Evolutionary conservation across 1,140 invertebrate species (phyloP), one percentile per base, ranked within the genome.

Genomic region (Cotesia glomerata): DNA sequence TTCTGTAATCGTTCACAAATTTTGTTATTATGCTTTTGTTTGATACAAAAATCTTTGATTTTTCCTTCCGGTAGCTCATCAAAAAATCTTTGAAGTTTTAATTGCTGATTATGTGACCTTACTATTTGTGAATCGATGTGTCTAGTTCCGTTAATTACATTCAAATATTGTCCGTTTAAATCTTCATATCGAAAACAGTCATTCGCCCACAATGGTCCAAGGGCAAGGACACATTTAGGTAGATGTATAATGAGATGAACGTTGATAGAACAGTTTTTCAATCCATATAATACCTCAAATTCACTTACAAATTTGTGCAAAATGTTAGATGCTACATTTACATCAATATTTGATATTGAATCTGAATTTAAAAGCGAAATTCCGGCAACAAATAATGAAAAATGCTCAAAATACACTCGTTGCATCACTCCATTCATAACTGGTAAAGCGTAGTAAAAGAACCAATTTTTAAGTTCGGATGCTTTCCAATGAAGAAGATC

Each of bases 211-310:
- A 79, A 64, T 8, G 74, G 75, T 66, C 76, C 73, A 58, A 75
- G 68, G 11, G 26, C 67, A 16, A 36, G 13, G 3, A 78, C 77
- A 56, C 66, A 72, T 67, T 76, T 45, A 9, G 72, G 14, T 36
- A 77, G 72, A 72, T 76, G 76, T 14, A 76, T 56, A n/a, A 79
- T 16, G 67, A 72, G 71, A 62, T 79, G 76, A 9, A 79, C 67
- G 67, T 79, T 79, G n/a, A 79, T 76, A 0, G 72, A 72, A 54
- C 72, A 76, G 70, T 72, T 76, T 69, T 65, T n/a, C 8, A 75
- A 14, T 32, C 74, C 74, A 71, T 79, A 79, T n/a, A 67, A 7
- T n/a, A 26, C 36, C 73, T 74, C 70, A 52, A 76, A 77, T 58
- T 75, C 32, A 32, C 56, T 4, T 1, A 76, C 73, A 73, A 77